Percentiles rank a stretch among this genome's conserved stretches.
phyloP scores from a whole-genome alignment of 2,888 invertebrate genomes.

The Lagria hirta region DNA sequence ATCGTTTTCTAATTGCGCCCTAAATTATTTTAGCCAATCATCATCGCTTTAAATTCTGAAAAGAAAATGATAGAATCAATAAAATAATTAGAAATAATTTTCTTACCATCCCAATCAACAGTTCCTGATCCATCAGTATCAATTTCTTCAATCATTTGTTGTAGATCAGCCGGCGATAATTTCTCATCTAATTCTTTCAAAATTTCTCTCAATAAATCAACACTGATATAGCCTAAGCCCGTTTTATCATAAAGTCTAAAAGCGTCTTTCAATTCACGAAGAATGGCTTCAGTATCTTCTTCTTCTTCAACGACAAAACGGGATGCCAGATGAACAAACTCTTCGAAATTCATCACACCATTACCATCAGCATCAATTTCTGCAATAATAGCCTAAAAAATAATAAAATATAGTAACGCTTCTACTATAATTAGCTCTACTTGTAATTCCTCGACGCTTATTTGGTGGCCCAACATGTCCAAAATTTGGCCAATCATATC shows the following conservation, averaged over 20 bases:
- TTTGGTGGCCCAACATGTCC: conserved; percentile 86
- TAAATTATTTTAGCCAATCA: conserved; percentile 69
- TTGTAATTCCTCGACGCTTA: conserved; percentile 74
- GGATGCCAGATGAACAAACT: conserved; percentile 83
- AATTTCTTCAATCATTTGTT: conserved; percentile 94
- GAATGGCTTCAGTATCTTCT: conserved; percentile 85
- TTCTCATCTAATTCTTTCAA: conserved; percentile 91
- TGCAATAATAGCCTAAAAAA: conserved; percentile 67
- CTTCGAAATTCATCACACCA: conserved; percentile 85
- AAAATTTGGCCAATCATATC: conserved; percentile 85
- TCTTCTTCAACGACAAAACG: conserved; percentile 85
- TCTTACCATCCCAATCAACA: conserved; percentile 92
- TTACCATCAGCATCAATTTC: conserved; percentile 86
- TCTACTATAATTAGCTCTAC: conserved; percentile 41
- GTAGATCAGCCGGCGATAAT: conserved; percentile 80
- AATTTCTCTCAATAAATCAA: conserved; percentile 84
- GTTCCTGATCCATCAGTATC: conserved; percentile 95
- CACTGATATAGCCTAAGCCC: conserved; percentile 89
- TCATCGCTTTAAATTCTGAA: conserved; percentile 91
- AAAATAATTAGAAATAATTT: conserved; percentile 4
- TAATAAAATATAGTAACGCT: neutral
- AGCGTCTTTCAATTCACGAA: conserved; percentile 90
- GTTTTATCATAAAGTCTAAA: conserved; percentile 96
- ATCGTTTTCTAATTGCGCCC: conserved; percentile 32
- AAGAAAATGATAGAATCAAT: conserved; percentile 45